These are phyloP conservation scores for Phalangium opilio DNA, from an alignment of 2,888 invertebrate genomes.

Conservation along the genomic window DNA sequence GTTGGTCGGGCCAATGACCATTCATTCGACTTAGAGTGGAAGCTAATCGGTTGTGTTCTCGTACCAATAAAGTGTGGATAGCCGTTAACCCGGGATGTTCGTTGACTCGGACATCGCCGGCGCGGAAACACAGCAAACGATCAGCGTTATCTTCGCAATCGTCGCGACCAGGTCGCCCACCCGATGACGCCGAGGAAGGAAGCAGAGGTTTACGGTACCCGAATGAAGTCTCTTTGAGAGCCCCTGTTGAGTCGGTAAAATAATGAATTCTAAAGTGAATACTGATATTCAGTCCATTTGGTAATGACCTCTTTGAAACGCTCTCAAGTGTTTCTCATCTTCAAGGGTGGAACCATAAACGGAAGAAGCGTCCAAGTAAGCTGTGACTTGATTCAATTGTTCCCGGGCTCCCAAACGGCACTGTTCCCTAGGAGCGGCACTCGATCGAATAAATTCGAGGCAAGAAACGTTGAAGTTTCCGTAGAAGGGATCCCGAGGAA, in stretches of 20 bases:
- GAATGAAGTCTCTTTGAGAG: no score
- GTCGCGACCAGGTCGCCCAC: no score
- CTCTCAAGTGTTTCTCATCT: conserved; percentile 16
- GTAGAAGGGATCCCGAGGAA: neutral
- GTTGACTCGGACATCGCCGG: conserved; percentile 78
- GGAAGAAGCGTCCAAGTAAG: conserved; percentile 70
- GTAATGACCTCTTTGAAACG: conserved; percentile 14
- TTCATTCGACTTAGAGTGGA: conserved; percentile 37
- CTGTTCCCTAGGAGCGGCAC: neutral
- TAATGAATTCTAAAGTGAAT: no score
- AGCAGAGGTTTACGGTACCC: no score
- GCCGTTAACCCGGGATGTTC: conserved; percentile 75
- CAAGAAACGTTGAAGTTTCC: neutral
- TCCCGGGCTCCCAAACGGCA: conserved; percentile 39
- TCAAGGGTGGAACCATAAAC: conserved; percentile 49
- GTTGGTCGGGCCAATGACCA: neutral
- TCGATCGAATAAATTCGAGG: neutral
- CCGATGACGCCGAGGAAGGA: no score
- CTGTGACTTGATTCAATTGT: conserved; percentile 86
- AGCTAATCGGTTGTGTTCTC: conserved; percentile 78
- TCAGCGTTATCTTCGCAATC: no score
- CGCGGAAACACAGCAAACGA: neutral
- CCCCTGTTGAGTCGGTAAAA: no score
- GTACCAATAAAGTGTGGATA: conserved; percentile 77
- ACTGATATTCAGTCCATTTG: no score